These are phyloP conservation scores for Tursiops truncatus DNA, from an alignment of 2,113 vertebrate species.

Conservation along the genomic window DNA sequence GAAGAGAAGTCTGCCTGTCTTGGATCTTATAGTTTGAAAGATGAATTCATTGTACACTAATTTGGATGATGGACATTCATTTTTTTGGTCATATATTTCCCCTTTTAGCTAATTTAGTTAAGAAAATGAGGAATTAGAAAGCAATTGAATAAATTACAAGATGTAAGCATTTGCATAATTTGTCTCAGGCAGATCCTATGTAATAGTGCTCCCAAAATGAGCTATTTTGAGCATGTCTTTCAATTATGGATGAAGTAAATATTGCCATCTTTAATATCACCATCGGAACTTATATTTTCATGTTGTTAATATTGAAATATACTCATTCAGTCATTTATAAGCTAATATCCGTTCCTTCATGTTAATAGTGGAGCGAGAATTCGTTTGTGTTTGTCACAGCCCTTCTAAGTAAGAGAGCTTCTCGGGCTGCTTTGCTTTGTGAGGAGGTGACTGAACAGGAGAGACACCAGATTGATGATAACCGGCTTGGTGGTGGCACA, in stretches of 20 bases:
- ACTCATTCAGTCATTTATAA: constrained; percentile 49
- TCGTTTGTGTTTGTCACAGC: not conserved
- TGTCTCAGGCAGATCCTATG: constrained; percentile 41
- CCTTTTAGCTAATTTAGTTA: constrained; percentile 63
- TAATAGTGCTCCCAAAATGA: constrained; percentile 38
- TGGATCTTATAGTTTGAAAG: constrained; percentile 61
- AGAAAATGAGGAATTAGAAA: constrained; percentile 67
- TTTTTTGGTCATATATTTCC: constrained; percentile 60
- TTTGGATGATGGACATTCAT: constrained; percentile 54
- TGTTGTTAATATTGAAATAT: constrained; percentile 51
- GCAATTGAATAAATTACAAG: constrained; percentile 54
- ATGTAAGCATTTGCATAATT: constrained; percentile 58
- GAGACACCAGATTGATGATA: constrained; percentile 75
- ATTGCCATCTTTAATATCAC: constrained; percentile 53
- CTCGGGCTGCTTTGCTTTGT: constrained; percentile 14
- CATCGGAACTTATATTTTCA: constrained; percentile 47
- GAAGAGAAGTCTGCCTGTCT: constrained; percentile 42
- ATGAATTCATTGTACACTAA: constrained; percentile 48
- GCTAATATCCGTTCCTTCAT: not conserved
- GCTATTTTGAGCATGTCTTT: constrained; percentile 60
- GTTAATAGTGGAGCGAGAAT: constrained; percentile 35
- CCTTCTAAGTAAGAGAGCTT: constrained; percentile 50
- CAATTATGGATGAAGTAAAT: constrained; percentile 62
- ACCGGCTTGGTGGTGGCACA: constrained; percentile 58
- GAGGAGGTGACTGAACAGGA: constrained; percentile 70